Evolutionary conservation across 2,888 invertebrate species (phyloP).

Genomic region (Drosophila diplacantha): DNA sequence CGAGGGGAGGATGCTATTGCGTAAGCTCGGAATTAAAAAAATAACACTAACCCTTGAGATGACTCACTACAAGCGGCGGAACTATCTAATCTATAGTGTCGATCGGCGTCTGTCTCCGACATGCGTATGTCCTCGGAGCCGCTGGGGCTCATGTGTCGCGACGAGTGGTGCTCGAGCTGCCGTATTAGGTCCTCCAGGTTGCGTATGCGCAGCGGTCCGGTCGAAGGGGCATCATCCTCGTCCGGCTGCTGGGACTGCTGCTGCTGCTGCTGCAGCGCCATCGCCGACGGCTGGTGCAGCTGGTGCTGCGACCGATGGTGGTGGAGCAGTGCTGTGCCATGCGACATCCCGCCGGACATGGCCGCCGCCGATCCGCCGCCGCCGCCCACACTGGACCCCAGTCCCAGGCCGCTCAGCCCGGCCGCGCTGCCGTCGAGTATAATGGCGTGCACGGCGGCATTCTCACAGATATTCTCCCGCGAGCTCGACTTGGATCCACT

Average conservation of each 20-base stretch:
- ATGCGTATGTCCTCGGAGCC: constrained; percentile 91
- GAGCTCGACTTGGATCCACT: constrained; percentile 79
- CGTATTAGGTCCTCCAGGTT: constrained; percentile 94
- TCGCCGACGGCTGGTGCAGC: constrained; percentile 76
- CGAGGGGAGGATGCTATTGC: constrained; percentile 7
- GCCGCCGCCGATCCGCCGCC: constrained; percentile 26
- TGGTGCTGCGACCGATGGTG: constrained; percentile 75
- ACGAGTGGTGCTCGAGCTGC: constrained; percentile 91
- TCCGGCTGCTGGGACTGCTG: constrained; percentile 78
- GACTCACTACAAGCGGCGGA: constrained; percentile 85
- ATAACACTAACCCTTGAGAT: constrained; percentile 82
- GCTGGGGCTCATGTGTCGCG: constrained; percentile 92
- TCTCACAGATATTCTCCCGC: constrained; percentile 87
- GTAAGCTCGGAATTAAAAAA: constrained; percentile 38
- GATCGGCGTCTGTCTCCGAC: constrained; percentile 92
- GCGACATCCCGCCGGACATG: constrained; percentile 53
- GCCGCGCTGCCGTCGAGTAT: constrained; percentile 76
- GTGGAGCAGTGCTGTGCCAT: constrained; percentile 76
- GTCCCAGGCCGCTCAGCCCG: constrained; percentile 51
- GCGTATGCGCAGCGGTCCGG: constrained; percentile 91
- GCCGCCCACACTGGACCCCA: constrained; percentile 69
- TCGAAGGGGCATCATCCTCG: constrained; percentile 87
- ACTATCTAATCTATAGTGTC: constrained; percentile 90
- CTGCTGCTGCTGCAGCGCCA: constrained; percentile 79
- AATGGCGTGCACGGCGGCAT: constrained; percentile 79